phyloP scores from a whole-genome alignment of 2,113 vertebrate genomes.

The Donacobius atricapilla region DNA sequence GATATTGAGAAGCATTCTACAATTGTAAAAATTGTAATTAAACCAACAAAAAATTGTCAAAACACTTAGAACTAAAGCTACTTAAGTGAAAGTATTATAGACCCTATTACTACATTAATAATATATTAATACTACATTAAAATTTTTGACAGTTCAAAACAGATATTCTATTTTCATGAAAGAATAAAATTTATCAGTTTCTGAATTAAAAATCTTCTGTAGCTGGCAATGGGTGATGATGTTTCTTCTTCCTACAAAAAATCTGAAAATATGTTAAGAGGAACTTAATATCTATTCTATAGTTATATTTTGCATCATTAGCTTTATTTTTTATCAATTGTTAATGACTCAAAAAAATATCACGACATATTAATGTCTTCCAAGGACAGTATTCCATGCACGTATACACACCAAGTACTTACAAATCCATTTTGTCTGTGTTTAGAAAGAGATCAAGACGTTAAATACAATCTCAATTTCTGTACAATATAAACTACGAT shows the following conservation, averaged over 20 bases:
- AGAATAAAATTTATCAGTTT: not conserved
- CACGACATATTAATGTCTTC: not conserved
- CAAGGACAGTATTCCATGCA: not conserved
- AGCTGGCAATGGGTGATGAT: not conserved
- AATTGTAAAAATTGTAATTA: not conserved
- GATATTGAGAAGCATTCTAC: not conserved
- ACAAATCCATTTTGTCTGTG: not conserved
- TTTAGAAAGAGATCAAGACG: not conserved
- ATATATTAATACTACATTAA: not conserved
- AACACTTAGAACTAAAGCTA: not conserved
- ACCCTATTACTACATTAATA: not conserved
- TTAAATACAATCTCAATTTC: not conserved
- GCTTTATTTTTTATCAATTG: not conserved
- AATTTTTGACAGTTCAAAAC: not conserved
- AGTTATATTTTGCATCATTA: not conserved
- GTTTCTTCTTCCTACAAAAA: not conserved
- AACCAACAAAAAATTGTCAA: not conserved
- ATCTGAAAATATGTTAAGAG: not conserved
- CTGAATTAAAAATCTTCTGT: not conserved
- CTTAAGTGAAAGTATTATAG: not conserved
- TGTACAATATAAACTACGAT: not conserved
- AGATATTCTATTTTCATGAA: not conserved
- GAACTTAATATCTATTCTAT: not conserved
- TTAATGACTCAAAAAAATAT: not conserved
- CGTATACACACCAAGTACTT: rapidly evolving